Percentiles rank a stretch among this genome's conserved stretches.
Conservation (phyloP, 2,113 vertebrate species). For the Erythrocercus mccallii region DNA sequence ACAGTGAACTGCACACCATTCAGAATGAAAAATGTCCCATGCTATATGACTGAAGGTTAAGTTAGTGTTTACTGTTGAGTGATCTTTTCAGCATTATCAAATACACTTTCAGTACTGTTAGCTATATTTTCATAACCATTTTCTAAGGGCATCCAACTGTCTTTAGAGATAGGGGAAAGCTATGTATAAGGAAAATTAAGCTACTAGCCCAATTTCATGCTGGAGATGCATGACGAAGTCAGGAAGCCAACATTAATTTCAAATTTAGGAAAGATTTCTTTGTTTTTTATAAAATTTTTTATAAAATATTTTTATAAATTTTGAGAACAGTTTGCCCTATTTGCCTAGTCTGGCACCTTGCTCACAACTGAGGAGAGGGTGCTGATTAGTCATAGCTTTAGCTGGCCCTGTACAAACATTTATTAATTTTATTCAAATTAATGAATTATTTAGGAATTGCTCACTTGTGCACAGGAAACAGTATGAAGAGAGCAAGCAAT, state of each 20-base stretch:
- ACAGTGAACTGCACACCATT: not conserved
- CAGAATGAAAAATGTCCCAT: not conserved
- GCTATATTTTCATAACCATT: not conserved
- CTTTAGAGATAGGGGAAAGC: not conserved
- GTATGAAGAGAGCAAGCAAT: not conserved
- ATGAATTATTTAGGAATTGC: not conserved
- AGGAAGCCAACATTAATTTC: not conserved
- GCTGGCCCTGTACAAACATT: not conserved
- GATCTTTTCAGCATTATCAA: not conserved
- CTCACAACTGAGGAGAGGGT: not conserved
- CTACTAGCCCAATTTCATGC: not conserved
- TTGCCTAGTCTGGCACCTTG: not conserved
- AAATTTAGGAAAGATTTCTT: not conserved
- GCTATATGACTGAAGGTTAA: not conserved
- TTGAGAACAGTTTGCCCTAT: not conserved
- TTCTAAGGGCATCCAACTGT: not conserved
- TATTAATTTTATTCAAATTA: not conserved
- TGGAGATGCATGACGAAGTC: not conserved
- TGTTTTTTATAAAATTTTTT: no score
- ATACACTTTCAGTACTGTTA: not conserved
- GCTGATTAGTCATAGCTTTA: not conserved
- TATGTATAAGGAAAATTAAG: not conserved
- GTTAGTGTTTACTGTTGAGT: not conserved
- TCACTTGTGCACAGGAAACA: not conserved
- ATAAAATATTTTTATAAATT: not conserved